Percentiles rank a stretch among this genome's conserved stretches.
Evolutionary conservation across 2,797 vertebrate genomes (phyloP).

Genomic region (Gobio occitaniae): DNA sequence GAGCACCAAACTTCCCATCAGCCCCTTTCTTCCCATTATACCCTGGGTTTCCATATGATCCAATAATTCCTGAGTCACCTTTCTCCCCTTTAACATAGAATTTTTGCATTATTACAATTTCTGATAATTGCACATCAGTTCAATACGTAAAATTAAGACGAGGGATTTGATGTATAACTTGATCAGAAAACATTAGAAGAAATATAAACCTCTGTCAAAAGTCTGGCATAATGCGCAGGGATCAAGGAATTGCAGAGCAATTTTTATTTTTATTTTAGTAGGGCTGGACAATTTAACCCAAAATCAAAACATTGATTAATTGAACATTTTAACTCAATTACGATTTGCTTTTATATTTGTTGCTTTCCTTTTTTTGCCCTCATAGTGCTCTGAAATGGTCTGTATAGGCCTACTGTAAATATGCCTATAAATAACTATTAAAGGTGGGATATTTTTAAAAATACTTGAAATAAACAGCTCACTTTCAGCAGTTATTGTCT

Average conservation of each 20-base stretch:
- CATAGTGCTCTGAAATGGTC: no score
- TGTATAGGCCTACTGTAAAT: no score
- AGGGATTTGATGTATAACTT: neutral
- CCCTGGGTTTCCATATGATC: slow-evolving; percentile 66
- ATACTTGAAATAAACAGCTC: no score
- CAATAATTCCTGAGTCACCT: slow-evolving; percentile 63
- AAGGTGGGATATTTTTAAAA: no score
- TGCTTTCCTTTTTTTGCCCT: no score
- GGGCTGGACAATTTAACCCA: no score
- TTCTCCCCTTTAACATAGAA: slow-evolving; percentile 67
- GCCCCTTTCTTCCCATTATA: slow-evolving; percentile 66
- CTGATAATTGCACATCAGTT: neutral
- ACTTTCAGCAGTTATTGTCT: no score
- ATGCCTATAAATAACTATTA: no score
- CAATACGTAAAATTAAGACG: neutral
- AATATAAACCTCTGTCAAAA: neutral
- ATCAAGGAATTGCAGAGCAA: neutral
- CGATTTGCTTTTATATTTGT: no score
- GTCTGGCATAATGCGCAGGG: neutral
- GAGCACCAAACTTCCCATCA: slow-evolving; percentile 61
- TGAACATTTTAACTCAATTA: no score
- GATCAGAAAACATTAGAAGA: neutral
- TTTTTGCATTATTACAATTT: neutral
- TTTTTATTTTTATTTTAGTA: neutral
- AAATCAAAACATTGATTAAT: no score